phyloP scores from a whole-genome alignment of 64 coral and sea anemone species.

The Dendronephthya gigantea region DNA sequence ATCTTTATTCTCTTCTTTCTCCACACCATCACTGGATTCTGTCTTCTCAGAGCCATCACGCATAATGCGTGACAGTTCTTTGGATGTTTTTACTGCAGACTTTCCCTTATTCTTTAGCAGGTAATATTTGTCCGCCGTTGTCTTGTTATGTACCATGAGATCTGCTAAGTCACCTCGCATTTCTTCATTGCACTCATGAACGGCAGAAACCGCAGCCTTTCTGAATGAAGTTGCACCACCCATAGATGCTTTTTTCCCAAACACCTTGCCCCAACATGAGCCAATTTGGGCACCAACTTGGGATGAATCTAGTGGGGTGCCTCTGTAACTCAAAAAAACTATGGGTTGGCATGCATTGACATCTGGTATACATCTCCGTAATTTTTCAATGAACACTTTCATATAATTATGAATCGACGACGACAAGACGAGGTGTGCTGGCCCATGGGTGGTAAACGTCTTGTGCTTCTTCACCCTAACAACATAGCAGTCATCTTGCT shows the following conservation, averaged over 20 bases:
- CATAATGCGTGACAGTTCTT: too few species aligned
- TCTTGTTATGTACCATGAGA: constrained; percentile 32
- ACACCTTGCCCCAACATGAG: constrained; percentile 41
- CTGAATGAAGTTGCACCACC: constrained; percentile 24
- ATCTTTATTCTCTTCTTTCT: too few species aligned
- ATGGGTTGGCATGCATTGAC: background rate
- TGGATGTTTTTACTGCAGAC: too few species aligned
- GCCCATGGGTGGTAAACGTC: constrained; percentile 32
- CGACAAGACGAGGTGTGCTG: constrained; percentile 24
- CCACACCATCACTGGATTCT: too few species aligned
- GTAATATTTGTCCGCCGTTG: too few species aligned
- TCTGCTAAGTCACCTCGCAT: constrained; percentile 30
- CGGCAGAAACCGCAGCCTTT: constrained; percentile 21
- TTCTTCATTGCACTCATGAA: constrained; percentile 27
- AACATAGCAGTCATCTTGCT: constrained; percentile 30
- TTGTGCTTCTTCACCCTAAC: constrained; percentile 33
- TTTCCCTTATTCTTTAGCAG: too few species aligned
- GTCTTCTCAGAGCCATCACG: too few species aligned
- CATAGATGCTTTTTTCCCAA: background rate
- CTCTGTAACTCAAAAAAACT: constrained; percentile 2
- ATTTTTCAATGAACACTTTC: constrained; percentile 26
- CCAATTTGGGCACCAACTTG: constrained; percentile 34
- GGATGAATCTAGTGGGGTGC: background rate
- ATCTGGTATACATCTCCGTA: constrained; percentile 4
- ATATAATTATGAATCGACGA: constrained; percentile 18